A percentile compares a stretch with the other conserved stretches of the same genome.
phyloP scores from a whole-genome alignment of 2,888 invertebrate genomes.

The Protodeltote pygarga region DNA sequence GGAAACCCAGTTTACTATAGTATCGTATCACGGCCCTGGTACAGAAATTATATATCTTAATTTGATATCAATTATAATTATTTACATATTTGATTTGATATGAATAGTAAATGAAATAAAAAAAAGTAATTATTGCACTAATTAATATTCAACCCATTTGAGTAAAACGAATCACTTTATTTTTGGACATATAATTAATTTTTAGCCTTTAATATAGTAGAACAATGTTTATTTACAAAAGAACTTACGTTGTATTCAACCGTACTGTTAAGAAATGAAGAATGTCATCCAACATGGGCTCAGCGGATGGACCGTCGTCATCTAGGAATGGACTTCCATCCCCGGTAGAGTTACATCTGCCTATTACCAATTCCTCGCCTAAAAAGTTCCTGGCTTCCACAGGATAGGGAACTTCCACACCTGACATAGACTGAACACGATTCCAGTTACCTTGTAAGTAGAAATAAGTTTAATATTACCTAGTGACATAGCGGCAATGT shows the following conservation, averaged over 20 bases:
- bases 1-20: conserved; percentile 76
- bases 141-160: no score
- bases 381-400: conserved; percentile 76
- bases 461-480: no score
- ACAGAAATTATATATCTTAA: not conserved
- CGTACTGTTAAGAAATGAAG: conserved; percentile 72
- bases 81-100: no score
- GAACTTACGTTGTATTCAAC: conserved; percentile 80
- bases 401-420: conserved; percentile 67
- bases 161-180: no score
- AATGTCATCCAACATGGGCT: conserved; percentile 81
- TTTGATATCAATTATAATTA: not conserved
- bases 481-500: no score
- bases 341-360: conserved; percentile 78
- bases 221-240: not conserved
- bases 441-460: conserved; percentile 79
- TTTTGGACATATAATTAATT: not conserved
- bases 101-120: no score
- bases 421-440: conserved; percentile 66
- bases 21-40: conserved; percentile 64
- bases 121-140: no score
- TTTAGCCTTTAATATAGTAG: not conserved
- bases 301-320: conserved; percentile 78
- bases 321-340: conserved; percentile 69
- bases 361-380: conserved; percentile 76